Evolutionary conservation across 2,797 vertebrate genomes (phyloP), one percentile per base, ranked within the genome.

Genomic region (Otolemur crassicaudatus): DNA sequence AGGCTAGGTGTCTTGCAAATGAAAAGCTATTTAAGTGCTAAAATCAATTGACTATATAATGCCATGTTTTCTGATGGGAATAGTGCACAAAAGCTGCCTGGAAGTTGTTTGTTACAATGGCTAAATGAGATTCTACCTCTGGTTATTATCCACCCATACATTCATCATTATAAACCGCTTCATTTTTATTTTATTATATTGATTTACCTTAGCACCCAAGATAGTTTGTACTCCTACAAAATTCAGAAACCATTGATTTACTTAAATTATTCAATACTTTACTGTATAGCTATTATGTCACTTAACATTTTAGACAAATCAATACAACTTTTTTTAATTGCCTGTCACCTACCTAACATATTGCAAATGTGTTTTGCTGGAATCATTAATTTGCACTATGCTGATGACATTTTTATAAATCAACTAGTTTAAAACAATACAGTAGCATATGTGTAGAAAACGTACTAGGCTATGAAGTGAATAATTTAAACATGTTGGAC

Each of bases 251-350:
- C 96, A 98, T 98, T 98, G 98, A 98, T 98, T 98, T 98, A 65
- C 95, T 97, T 99, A 98, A 99, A 99, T 99, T 98, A 99, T 99
- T 99, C 98, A 99, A 90, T 97, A 97, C 94, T 98, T 98, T 98
- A 98, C 94, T 98, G 73, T 98, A 98, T 97, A 96, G 93, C 94
- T 98, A 97, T 98, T 98, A 98, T 98, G 97, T 97, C 98, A 98
- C 98, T 98, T 98, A 98, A 98, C 98, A 99, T 98, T 98, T 99
- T 97, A 98, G 97, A 96, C 80, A 97, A 98, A 99, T 99, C 98
- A 98, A 99, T 99, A 97, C 70, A 96, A 97, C 95, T 97, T 98
- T 97, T 91, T 97, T 98, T 97, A 98, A 98, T 96, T 98, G 94
- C 93, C 92, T 98, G 97, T 83, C 94, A 91, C 96, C 97, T 98